phyloP scores from a whole-genome alignment of 2,797 vertebrate genomes.

The Melanotaenia maccullochi region DNA sequence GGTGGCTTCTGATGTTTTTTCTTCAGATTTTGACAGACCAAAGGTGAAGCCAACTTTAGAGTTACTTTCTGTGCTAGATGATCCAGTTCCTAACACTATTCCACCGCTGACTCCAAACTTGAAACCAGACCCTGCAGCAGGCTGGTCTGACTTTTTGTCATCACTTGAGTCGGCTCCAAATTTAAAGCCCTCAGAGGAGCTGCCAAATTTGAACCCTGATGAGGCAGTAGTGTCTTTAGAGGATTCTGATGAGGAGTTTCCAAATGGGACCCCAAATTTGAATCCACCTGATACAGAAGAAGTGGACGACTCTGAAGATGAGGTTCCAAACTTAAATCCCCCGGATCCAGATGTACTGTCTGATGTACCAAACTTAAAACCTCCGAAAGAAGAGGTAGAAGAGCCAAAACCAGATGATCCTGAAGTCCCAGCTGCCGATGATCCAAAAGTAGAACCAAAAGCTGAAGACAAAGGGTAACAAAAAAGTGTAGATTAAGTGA shows the following conservation, averaged over 20 bases:
- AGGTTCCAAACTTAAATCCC: conserved; percentile 85
- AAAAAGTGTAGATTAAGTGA: not conserved
- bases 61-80: conserved; percentile 79
- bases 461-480: conserved; percentile 12
- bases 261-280: conserved; percentile 77
- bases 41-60: conserved; percentile 82
- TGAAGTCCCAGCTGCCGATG: conserved; percentile 78
- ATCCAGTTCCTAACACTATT: conserved; percentile 68
- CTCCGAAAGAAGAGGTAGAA: conserved; percentile 78
- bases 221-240: conserved; percentile 65
- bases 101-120: conserved; percentile 81
- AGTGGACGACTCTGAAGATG: conserved; percentile 74
- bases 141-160: conserved; percentile 82
- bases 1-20: conserved; percentile 66
- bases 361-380: conserved; percentile 87
- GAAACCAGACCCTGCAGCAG: conserved; percentile 77
- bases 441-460: conserved; percentile 71
- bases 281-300: conserved; percentile 69
- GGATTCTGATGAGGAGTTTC: conserved; percentile 75
- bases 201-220: conserved; percentile 76
- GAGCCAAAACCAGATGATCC: conserved; percentile 80
- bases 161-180: conserved; percentile 84
- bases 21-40: conserved; percentile 82
- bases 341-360: conserved; percentile 70
- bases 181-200: conserved; percentile 81